Evolutionary conservation across 1,140 invertebrate genomes (phyloP).

Genomic region (Pseudomyrmex concolor): DNA sequence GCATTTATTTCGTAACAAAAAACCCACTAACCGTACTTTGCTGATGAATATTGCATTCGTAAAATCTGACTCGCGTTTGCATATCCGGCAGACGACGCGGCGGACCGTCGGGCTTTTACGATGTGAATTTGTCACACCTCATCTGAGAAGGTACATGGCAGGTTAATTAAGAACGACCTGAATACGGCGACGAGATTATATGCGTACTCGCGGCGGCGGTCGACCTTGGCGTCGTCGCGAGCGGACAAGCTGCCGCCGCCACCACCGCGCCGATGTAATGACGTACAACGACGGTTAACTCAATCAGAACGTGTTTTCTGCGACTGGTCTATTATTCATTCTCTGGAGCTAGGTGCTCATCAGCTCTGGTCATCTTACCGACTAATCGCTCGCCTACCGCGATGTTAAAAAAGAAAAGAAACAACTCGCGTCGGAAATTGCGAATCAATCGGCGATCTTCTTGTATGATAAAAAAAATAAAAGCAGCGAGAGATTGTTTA

Average conservation of each 20-base stretch:
- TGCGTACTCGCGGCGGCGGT: conserved; percentile 53
- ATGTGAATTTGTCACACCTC: conserved; percentile 21
- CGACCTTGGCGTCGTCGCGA: conserved; percentile 67
- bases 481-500: neutral
- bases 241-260: conserved; percentile 56
- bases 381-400: conserved; percentile 60
- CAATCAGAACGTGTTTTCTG: conserved; percentile 73
- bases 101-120: neutral
- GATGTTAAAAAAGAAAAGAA: conserved; percentile 32
- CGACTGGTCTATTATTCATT: conserved; percentile 70
- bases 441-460: neutral
- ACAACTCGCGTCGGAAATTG: neutral
- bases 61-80: no score
- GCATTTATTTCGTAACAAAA: no score
- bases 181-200: conserved; percentile 66
- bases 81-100: no score
- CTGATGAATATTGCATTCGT: no score
- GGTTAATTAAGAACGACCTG: conserved; percentile 73
- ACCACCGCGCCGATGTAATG: conserved; percentile 60
- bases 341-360: conserved; percentile 57
- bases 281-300: conserved; percentile 70
- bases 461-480: neutral
- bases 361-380: conserved; percentile 63
- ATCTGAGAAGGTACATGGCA: conserved; percentile 26
- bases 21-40: no score